Conservation (phyloP, 2,113 vertebrate species). For the Stigmatopora nigra region DNA sequence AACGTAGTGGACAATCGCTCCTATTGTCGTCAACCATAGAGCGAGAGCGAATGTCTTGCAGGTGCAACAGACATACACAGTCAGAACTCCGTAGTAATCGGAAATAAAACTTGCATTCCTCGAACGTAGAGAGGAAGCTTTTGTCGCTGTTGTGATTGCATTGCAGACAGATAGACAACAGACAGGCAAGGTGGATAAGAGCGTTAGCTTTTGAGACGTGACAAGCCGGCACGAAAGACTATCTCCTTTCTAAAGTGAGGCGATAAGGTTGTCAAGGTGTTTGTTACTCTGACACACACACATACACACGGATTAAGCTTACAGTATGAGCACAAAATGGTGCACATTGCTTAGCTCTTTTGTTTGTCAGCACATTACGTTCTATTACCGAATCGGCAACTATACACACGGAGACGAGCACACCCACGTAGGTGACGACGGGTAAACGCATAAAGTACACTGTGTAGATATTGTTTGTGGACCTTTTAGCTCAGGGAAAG, state of each 20-base stretch:
- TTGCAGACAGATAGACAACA: conserved; percentile 67
- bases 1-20: conserved; percentile 58
- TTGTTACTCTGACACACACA: conserved; percentile 39
- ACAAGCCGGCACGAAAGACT: conserved; percentile 60
- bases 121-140: conserved; percentile 44
- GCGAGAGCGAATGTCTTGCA: conserved; percentile 40
- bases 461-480: conserved; percentile 60
- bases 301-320: conserved; percentile 18
- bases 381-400: conserved; percentile 18
- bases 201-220: conserved; percentile 53
- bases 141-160: conserved; percentile 62
- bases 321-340: conserved; percentile 18
- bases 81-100: conserved; percentile 29
- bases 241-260: conserved; percentile 60
- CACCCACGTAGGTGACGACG: conserved; percentile 56
- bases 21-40: conserved; percentile 59
- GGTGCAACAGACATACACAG: conserved; percentile 38
- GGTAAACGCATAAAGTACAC: conserved; percentile 58
- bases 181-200: conserved; percentile 63
- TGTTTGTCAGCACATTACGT: conserved; percentile 27
- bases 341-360: conserved; percentile 35
- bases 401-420: conserved; percentile 41
- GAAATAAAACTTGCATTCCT: conserved; percentile 62
- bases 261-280: conserved; percentile 57
- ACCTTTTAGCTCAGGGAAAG: conserved; percentile 64